These are phyloP conservation scores for Recurvirostra avosetta DNA, from an alignment of 2,113 vertebrate genomes.

Conservation along the genomic window DNA sequence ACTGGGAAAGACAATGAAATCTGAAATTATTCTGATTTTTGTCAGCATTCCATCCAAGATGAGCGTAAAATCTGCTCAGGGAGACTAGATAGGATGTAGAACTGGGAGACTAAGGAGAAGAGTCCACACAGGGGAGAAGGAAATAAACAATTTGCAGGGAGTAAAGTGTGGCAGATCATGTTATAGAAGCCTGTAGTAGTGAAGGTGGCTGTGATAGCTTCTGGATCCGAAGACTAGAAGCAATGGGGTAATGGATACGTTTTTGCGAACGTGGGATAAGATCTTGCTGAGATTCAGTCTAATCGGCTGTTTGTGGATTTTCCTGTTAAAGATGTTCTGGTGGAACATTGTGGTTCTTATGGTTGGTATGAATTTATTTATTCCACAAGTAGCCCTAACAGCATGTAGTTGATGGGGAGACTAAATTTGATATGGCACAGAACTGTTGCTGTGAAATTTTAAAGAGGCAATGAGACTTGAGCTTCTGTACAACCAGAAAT, in stretches of 20 bases:
- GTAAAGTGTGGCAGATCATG: not conserved
- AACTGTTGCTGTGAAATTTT: not conserved
- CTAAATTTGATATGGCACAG: not conserved
- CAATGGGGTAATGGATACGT: fast-evolving
- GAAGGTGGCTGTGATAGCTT: not conserved
- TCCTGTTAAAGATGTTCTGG: not conserved
- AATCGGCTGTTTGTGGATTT: not conserved
- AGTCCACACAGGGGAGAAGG: not conserved
- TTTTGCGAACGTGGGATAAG: not conserved
- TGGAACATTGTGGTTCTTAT: not conserved
- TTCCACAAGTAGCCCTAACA: not conserved
- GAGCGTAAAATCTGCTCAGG: not conserved
- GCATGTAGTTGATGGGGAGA: not conserved
- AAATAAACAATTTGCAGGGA: not conserved
- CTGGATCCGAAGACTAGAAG: not conserved
- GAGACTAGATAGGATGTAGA: not conserved
- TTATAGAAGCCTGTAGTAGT: not conserved
- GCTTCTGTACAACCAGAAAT: not conserved
- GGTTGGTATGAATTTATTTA: not conserved
- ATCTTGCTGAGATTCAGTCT: not conserved
- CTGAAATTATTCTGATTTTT: not conserved
- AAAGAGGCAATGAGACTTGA: not conserved
- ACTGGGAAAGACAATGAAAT: not conserved
- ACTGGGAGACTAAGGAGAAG: not conserved
- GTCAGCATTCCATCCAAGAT: not conserved